Conservation (phyloP, 30 jellyfish, hydroid and myxozoan species). For the Chrysaora quinquecirrha region DNA sequence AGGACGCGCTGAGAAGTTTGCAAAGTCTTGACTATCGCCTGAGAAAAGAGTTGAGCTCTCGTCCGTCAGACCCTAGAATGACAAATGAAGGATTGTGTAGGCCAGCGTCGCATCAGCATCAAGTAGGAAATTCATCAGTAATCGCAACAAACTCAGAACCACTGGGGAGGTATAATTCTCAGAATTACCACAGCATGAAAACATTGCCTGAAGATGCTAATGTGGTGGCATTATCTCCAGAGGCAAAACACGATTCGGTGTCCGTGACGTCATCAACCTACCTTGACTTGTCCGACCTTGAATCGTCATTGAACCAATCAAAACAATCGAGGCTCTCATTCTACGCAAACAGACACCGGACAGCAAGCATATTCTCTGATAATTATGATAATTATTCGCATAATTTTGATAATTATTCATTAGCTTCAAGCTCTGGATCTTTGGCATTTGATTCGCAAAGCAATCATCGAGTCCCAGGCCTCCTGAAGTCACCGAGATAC, state of each 20-base stretch:
- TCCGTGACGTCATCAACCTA: conserved; percentile 34
- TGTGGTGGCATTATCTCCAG: conserved; percentile 1
- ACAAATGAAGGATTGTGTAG: background rate
- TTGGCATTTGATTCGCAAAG: conserved; percentile 42
- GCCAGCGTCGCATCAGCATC: background rate
- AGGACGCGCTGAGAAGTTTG: conserved; percentile 80
- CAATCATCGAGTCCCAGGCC: conserved; percentile 32
- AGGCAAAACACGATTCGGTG: conserved; percentile 22
- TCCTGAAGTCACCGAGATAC: conserved; percentile 52
- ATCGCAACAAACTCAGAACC: background rate
- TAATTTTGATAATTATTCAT: conserved; percentile 31
- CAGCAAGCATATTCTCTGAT: conserved; percentile 31
- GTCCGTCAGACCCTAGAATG: conserved; percentile 3
- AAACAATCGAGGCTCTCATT: background rate
- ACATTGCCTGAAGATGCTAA: background rate
- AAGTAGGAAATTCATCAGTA: background rate
- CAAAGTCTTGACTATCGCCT: conserved; percentile 76
- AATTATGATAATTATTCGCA: conserved; percentile 38
- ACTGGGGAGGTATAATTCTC: background rate
- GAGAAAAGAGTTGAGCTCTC: conserved; percentile 41
- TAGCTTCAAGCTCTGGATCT: conserved; percentile 56
- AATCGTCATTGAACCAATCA: conserved; percentile 31
- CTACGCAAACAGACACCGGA: conserved; percentile 11
- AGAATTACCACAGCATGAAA: background rate
- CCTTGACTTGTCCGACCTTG: conserved; percentile 26